phyloP scores from a whole-genome alignment of 1,140 invertebrate species.

The fruit fly (Drosophila melanogaster) region Release_6_plus_ISO1_MT NT_033777.3:23490501-23491000 shows the following conservation, averaged over 20 bases:
- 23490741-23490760: conserved; percentile 82
- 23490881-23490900: conserved; percentile 10
- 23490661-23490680: conserved; percentile 43
- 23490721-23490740: conserved; percentile 76
- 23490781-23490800: conserved; percentile 57
- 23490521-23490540: conserved; percentile 83
- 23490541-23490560: conserved; percentile 70
- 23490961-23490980: conserved; percentile 37
- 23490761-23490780: conserved; percentile 80
- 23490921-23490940: conserved; percentile 16
- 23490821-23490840: conserved; percentile 36
- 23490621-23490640: conserved; percentile 81
- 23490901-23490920: conserved; percentile 49
- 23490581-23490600: conserved; percentile 25
- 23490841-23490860: conserved; percentile 49
- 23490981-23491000: conserved; percentile 79
- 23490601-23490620: conserved; percentile 35
- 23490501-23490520: conserved; percentile 80
- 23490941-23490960: background rate
- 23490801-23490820: background rate
- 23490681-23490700: conserved; percentile 21
- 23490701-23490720: conserved; percentile 44
- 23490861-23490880: conserved; percentile 62
- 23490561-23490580: conserved; percentile 48
- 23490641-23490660: conserved; percentile 80